Evolutionary conservation across 2,797 vertebrate species (phyloP).

Genomic region (Molossus molossus): DNA sequence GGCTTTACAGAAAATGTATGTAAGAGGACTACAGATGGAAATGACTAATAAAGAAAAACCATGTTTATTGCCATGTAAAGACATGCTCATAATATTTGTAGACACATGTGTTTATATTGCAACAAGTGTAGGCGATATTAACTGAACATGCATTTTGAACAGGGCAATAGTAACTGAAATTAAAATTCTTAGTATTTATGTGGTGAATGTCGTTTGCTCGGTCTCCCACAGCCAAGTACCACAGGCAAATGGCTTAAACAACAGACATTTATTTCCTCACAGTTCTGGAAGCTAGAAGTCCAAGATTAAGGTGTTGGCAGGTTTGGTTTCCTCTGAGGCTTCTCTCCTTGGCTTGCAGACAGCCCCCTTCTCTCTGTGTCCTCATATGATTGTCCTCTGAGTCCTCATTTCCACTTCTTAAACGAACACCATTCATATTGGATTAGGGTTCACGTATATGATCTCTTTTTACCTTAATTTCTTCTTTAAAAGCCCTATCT

Average conservation of each 20-base stretch:
- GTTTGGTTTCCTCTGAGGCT: neutral
- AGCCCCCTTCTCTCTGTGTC: neutral
- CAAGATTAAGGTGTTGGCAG: neutral
- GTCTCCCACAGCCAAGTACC: neutral
- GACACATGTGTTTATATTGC: neutral
- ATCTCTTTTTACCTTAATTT: neutral
- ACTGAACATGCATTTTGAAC: constrained; percentile 19
- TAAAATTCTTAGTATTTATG: neutral
- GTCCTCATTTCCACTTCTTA: neutral
- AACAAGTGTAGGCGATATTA: neutral
- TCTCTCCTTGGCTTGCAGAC: neutral
- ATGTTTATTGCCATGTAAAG: constrained; percentile 22
- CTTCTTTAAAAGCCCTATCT: neutral
- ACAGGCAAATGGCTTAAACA: neutral
- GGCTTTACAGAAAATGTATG: neutral
- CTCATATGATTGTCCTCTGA: neutral
- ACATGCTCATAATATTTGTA: neutral
- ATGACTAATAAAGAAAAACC: constrained; percentile 36
- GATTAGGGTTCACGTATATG: neutral
- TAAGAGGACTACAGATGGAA: neutral
- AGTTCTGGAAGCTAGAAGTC: neutral
- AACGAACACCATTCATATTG: neutral
- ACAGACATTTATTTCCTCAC: neutral
- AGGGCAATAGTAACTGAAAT: constrained; percentile 18
- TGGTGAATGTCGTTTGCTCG: neutral